Evolutionary conservation across 2,888 invertebrate species (phyloP), one percentile per base, ranked within the genome.

Genomic region (Catocala nupta): DNA sequence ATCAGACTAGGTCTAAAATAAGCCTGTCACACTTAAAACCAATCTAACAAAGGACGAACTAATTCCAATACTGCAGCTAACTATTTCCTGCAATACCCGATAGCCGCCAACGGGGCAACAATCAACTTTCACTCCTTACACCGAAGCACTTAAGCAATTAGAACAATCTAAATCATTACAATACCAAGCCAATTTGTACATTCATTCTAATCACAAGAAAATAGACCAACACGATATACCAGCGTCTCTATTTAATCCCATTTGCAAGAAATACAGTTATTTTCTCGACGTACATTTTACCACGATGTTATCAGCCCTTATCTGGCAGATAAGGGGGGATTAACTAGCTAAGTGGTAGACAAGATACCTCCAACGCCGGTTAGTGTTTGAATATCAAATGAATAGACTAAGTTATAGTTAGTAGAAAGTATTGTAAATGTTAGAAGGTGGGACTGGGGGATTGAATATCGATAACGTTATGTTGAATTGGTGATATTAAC

Each of bases 381-480:
- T 36, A 9, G 50, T 72, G 50, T 72, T 69, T 70, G 70, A 73
- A 73, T 73, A 73, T 59, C 69, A 66, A 72, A 73, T 64, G 61
- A 49, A 43, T 34, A 36, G 34, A 36, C 33, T 44, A 8, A n/a
- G 44, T 5, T 39, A 39, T 44, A 44, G 16, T 3, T 12, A 12
- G 45, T 12, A 47, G 34, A n/a, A 50, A 34, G 25, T 48, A 48
- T 25, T 25, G 48, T 16, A 25, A 39, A 39, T 39, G 6, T 1
- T 8, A 3, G 36, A 5, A 9, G 36, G 36, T 39, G 36, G 8
- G 6, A 9, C 9, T 6, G 36, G 8, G 36, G 36, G 9, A 39
- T 39, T 39, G 8, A 9, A 39, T 39, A 9, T 39, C 8, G 36
- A 39, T 39, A 39, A 6, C 6, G 36, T 39, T 39, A 25, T 1